phyloP scores from a whole-genome alignment of 2,888 invertebrate species.

The Taphrorychus bicolor region DNA sequence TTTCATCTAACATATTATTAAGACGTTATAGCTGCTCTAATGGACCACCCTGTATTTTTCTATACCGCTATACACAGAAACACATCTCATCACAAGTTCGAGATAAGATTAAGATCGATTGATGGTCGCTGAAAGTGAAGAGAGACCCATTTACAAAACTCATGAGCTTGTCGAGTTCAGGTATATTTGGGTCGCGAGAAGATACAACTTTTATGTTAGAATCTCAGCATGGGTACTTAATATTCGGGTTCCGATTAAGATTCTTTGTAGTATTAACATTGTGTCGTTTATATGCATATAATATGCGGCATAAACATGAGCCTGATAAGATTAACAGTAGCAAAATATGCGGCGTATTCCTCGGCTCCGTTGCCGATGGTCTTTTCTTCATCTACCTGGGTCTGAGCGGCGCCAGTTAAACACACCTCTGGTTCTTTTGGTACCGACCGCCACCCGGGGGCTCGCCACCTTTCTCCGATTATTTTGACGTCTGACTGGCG shows the following conservation, averaged over 20 bases:
- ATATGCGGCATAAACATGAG: background rate
- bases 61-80: no score
- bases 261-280: background rate
- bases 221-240: background rate
- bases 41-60: no score
- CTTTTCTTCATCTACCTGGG: constrained; percentile 47
- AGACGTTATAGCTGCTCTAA: no score
- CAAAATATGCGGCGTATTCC: background rate
- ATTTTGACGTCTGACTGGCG: constrained; percentile 41
- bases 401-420: constrained; percentile 58
- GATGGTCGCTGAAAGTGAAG: constrained; percentile 12
- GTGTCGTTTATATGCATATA: background rate
- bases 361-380: background rate
- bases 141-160: background rate
- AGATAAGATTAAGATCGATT: background rate
- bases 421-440: constrained; percentile 57
- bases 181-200: background rate
- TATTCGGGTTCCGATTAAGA: no score
- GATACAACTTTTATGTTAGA: background rate
- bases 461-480: constrained; percentile 40
- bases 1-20: no score
- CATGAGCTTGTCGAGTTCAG: background rate
- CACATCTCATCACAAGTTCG: no score
- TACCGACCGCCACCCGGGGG: constrained; percentile 48
- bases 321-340: background rate